Percentiles rank a stretch among this genome's conserved stretches.
These are phyloP conservation scores for Gila robusta DNA, from an alignment of 2,797 vertebrate genomes.

Conservation along the genomic window DNA sequence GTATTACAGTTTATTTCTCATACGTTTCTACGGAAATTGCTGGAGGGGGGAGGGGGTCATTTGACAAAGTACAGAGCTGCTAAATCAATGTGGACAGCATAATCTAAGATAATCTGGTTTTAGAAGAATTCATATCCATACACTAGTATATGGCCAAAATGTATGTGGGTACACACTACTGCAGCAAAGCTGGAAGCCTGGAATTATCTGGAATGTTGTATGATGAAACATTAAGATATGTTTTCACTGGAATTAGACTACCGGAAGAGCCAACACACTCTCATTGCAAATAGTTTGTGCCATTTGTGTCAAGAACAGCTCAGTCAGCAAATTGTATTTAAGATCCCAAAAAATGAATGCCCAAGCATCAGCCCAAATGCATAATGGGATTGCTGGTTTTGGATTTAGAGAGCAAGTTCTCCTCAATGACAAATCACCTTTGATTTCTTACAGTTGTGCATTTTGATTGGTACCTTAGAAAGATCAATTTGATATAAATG, in stretches of 20 bases:
- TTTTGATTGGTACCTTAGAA: neutral
- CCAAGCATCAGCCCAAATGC: neutral
- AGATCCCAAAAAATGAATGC: neutral
- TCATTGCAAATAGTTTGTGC: too few relatives aligned
- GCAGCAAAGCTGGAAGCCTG: neutral
- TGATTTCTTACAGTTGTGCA: conserved; percentile 5
- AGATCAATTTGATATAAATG: conserved; percentile 8
- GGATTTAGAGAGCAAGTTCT: neutral
- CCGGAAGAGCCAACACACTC: too few relatives aligned
- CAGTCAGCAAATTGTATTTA: neutral
- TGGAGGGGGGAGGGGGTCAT: too few relatives aligned
- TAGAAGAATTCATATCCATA: neutral
- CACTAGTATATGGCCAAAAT: neutral
- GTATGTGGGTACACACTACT: neutral
- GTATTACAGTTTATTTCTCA: too few relatives aligned
- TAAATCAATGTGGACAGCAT: neutral
- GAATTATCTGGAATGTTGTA: neutral
- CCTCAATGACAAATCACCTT: neutral
- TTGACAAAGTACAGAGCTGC: neutral
- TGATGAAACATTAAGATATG: neutral
- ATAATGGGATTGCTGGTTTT: neutral
- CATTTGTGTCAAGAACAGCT: neutral
- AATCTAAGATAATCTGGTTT: neutral
- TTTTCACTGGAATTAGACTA: neutral
- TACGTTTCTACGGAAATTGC: too few relatives aligned